Evolutionary conservation across 2,888 invertebrate species (phyloP).

Genomic region (Chrysolina oricalcia): DNA sequence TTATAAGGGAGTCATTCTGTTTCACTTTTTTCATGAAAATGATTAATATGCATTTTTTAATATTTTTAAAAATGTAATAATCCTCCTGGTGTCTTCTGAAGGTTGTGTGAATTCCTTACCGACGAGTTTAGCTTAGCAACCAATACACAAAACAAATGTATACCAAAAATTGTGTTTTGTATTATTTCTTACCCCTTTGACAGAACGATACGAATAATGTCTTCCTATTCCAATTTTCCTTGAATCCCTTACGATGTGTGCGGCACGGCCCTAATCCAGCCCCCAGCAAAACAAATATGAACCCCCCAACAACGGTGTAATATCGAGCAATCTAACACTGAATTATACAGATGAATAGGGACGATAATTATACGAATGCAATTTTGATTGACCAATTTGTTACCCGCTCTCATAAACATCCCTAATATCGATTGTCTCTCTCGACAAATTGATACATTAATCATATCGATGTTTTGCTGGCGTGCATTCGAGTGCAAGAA

Average conservation of each 20-base stretch:
- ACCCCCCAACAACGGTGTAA: slow-evolving; percentile 36
- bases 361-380: slow-evolving; percentile 39
- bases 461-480: slow-evolving; percentile 20
- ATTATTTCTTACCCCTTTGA: too few relatives aligned
- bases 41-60: too few relatives aligned
- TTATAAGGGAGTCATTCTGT: too few relatives aligned
- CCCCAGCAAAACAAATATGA: slow-evolving; percentile 18
- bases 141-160: too few relatives aligned
- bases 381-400: slow-evolving; percentile 45
- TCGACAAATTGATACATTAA: slow-evolving; percentile 31
- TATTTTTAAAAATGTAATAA: too few relatives aligned
- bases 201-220: too few relatives aligned
- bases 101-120: too few relatives aligned
- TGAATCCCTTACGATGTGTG: not conserved
- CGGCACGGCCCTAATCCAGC: not conserved
- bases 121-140: too few relatives aligned
- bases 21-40: too few relatives aligned
- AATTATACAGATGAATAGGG: slow-evolving; percentile 40
- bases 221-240: not conserved
- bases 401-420: slow-evolving; percentile 37
- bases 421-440: slow-evolving; percentile 24
- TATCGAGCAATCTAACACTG: slow-evolving; percentile 31
- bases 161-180: too few relatives aligned
- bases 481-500: not conserved
- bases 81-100: too few relatives aligned